Percentiles rank a stretch among this genome's conserved stretches.
These are phyloP conservation scores for Muntiacus reevesi DNA, from an alignment of 2,113 vertebrate species.

Conservation along the genomic window DNA sequence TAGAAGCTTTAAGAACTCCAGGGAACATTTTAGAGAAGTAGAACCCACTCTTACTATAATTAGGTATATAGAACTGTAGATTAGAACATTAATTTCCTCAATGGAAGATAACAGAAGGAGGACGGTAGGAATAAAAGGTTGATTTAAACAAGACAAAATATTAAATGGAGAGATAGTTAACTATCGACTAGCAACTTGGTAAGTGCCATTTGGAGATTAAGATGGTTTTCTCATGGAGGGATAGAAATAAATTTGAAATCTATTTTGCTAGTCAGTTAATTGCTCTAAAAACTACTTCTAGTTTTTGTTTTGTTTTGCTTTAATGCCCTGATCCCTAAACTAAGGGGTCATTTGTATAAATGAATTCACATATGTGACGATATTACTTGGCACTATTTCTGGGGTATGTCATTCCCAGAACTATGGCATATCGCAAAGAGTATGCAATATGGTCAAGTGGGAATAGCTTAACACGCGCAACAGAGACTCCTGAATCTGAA, in stretches of 20 bases:
- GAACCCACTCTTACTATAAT: background rate
- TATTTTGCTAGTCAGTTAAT: background rate
- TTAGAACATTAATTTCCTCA: background rate
- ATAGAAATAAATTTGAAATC: background rate
- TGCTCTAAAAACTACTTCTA: background rate
- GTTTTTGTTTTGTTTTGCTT: background rate
- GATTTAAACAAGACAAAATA: background rate
- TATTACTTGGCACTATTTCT: background rate
- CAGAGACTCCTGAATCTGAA: background rate
- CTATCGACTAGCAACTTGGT: background rate
- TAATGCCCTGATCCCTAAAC: background rate
- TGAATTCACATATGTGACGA: background rate
- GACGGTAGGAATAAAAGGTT: background rate
- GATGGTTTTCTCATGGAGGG: background rate
- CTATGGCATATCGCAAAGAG: background rate
- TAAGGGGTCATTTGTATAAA: background rate
- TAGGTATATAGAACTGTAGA: background rate
- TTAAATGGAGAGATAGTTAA: background rate
- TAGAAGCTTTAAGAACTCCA: background rate
- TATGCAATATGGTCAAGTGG: background rate
- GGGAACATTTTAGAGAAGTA: background rate
- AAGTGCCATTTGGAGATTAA: background rate
- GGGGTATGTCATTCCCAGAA: background rate
- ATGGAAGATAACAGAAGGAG: background rate
- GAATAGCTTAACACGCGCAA: background rate